These are phyloP conservation scores for Channa striata DNA, from an alignment of 2,797 vertebrate species.

Conservation along the genomic window DNA sequence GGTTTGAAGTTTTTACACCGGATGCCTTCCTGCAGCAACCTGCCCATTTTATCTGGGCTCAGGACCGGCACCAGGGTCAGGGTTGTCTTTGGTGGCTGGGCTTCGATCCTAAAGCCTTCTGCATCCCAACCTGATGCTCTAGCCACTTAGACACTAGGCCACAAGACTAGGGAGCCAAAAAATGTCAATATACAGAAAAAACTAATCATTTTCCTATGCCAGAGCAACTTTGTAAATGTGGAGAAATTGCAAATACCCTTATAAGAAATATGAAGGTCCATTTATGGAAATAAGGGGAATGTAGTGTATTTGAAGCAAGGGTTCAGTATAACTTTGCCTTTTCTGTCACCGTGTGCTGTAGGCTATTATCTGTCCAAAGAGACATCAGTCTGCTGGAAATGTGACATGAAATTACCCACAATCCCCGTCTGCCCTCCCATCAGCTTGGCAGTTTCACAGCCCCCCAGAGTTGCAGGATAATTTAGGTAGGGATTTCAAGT, in stretches of 20 bases:
- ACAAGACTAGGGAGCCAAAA: conserved; percentile 15
- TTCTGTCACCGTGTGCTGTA: conserved; percentile 52
- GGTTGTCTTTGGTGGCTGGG: too few species aligned
- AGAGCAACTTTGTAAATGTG: conserved; percentile 47
- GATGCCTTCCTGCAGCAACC: too few species aligned
- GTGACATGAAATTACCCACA: conserved; percentile 81
- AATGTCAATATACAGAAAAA: conserved; percentile 16
- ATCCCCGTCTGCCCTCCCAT: conserved; percentile 68
- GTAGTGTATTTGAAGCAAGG: conserved; percentile 40
- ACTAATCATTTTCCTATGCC: conserved; percentile 26
- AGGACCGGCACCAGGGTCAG: too few species aligned
- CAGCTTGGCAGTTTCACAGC: conserved; percentile 70
- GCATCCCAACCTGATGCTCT: too few species aligned
- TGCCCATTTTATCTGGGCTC: too few species aligned
- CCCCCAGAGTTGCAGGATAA: conserved; percentile 60
- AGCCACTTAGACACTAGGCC: too few species aligned
- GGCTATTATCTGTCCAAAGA: conserved; percentile 75
- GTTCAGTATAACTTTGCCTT: conserved; percentile 50
- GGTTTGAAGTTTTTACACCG: too few species aligned
- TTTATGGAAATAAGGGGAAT: conserved; percentile 28
- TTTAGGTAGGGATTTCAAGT: conserved; percentile 65
- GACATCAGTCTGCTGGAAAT: conserved; percentile 69
- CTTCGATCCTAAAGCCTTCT: too few species aligned
- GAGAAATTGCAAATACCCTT: conserved; percentile 17
- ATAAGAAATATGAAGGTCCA: conserved; percentile 14